These are phyloP conservation scores for Hucho hucho DNA, from an alignment of 2,113 vertebrate species.

Conservation along the genomic window DNA sequence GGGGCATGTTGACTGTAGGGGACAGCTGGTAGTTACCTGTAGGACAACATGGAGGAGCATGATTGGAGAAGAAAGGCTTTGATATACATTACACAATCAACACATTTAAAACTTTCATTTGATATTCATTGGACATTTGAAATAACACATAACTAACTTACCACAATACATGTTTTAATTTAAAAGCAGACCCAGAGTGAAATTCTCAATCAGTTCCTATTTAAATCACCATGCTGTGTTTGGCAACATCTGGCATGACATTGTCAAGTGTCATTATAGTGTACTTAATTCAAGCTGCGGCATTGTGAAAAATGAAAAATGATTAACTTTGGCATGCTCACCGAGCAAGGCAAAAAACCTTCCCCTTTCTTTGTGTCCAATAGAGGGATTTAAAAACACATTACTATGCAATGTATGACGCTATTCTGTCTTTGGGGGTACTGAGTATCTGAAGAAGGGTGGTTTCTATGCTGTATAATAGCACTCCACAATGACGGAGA, in stretches of 20 bases:
- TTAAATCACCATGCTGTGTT: slow-evolving; percentile 24
- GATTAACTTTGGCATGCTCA: slow-evolving; percentile 11
- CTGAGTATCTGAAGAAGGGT: slow-evolving; percentile 28
- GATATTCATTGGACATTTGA: no score
- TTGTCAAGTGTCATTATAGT: slow-evolving; percentile 43
- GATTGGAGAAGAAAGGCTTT: no score
- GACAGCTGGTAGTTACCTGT: slow-evolving; percentile 96
- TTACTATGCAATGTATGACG: slow-evolving; percentile 57
- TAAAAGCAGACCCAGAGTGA: background rate
- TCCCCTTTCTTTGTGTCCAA: slow-evolving; percentile 42
- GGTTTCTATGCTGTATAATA: slow-evolving; percentile 40
- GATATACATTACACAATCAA: background rate
- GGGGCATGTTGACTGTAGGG: slow-evolving; percentile 97
- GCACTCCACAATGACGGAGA: slow-evolving; percentile 27
- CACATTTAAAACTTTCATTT: no score
- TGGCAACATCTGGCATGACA: slow-evolving; percentile 31
- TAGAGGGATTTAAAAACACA: slow-evolving; percentile 46
- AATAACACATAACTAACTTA: no score
- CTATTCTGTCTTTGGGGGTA: slow-evolving; percentile 39
- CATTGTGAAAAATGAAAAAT: slow-evolving; percentile 57
- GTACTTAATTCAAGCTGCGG: slow-evolving; percentile 62
- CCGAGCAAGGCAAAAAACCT: slow-evolving; percentile 20
- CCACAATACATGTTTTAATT: no score
- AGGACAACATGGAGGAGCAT: background rate
- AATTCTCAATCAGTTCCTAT: slow-evolving; percentile 55